These are phyloP conservation scores for Rhea americana DNA, from an alignment of 2,113 vertebrate genomes.

Conservation along the genomic window DNA sequence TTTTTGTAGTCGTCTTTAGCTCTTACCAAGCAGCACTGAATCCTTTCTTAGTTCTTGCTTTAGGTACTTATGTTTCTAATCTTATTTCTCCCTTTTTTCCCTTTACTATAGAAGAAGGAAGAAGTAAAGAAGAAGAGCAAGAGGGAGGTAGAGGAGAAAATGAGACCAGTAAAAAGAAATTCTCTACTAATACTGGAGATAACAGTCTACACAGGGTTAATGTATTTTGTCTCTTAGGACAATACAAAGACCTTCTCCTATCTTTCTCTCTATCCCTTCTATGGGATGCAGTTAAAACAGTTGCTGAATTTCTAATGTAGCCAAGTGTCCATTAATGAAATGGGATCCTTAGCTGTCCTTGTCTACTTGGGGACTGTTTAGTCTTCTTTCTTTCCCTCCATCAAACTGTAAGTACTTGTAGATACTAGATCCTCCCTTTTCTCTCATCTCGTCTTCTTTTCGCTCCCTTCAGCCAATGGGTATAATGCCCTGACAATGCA, in stretches of 20 bases:
- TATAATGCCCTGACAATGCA: background rate
- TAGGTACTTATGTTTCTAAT: conserved; percentile 64
- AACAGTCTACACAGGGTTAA: background rate
- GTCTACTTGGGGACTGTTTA: background rate
- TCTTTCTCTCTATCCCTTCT: background rate
- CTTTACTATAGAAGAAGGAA: conserved; percentile 61
- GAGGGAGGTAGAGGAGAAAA: conserved; percentile 53
- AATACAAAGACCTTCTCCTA: background rate
- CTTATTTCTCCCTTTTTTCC: conserved; percentile 60
- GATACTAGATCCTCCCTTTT: background rate
- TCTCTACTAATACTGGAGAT: background rate
- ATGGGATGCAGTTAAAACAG: background rate
- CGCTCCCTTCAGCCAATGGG: background rate
- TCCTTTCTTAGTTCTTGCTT: conserved; percentile 40
- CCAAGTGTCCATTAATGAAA: background rate
- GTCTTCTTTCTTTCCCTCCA: conserved; percentile 52
- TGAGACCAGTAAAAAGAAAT: conserved; percentile 10
- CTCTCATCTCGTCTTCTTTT: background rate
- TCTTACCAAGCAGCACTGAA: background rate
- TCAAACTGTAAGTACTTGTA: conserved; percentile 65
- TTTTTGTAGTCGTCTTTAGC: background rate
- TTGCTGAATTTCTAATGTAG: conserved; percentile 1
- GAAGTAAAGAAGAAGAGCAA: conserved; percentile 64
- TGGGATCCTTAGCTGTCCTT: background rate
- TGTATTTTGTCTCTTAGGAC: background rate